Percentiles rank a stretch among this genome's conserved stretches.
Evolutionary conservation across 2,888 invertebrate species (phyloP).

Genomic region (Trypoxylon attenuatum): DNA sequence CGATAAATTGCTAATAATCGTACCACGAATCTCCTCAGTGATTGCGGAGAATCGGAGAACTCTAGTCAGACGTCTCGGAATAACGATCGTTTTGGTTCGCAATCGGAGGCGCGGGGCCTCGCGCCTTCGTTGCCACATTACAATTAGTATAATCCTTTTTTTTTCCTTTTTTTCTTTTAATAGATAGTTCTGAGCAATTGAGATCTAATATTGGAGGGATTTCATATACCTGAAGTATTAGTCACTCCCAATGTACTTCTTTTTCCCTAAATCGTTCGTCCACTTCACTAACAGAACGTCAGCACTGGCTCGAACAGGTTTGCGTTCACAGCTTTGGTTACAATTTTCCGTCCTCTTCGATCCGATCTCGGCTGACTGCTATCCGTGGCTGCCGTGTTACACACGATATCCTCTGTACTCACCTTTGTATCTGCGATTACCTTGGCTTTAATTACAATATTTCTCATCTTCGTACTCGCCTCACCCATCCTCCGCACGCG

Average conservation of each 20-base stretch:
- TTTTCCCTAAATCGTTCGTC: conserved; percentile 6
- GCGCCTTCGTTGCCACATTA: conserved; percentile 38
- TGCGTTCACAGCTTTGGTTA: neutral
- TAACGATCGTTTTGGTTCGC: conserved; percentile 27
- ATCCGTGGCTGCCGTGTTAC: too few relatives aligned
- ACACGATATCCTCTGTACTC: neutral
- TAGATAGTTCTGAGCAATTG: conserved; percentile 68
- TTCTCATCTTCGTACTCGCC: conserved; percentile 18
- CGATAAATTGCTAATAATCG: conserved; percentile 18
- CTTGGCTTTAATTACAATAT: conserved; percentile 31
- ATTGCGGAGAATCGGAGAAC: neutral
- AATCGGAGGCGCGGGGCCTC: conserved; percentile 29
- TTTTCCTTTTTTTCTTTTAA: too few relatives aligned
- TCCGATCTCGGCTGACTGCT: too few relatives aligned
- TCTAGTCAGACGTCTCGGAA: conserved; percentile 21
- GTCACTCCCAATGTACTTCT: conserved; percentile 35
- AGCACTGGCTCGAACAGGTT: neutral
- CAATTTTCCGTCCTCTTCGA: neutral
- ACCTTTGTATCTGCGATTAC: neutral
- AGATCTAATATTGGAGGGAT: conserved; percentile 69
- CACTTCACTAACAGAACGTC: conserved; percentile 3
- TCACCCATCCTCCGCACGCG: conserved; percentile 41
- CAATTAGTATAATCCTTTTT: conserved; percentile 45
- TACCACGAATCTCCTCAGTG: conserved; percentile 12
- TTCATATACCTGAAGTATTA: conserved; percentile 57